Base-by-base conservation (phyloP, 2,113 vertebrate species). In the Albula glossodonta region DNA sequence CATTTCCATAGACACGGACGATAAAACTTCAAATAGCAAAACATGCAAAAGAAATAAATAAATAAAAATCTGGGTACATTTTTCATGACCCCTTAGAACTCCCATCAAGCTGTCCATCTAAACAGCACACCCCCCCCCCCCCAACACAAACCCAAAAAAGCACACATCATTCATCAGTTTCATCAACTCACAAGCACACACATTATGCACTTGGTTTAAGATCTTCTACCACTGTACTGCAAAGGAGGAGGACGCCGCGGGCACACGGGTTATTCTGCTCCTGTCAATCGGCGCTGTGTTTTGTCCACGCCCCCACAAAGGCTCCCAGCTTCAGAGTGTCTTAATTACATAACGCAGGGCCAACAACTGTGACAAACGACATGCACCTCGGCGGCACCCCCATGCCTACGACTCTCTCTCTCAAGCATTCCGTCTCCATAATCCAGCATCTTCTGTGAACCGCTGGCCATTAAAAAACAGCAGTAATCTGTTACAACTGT, bases 291-390 rank as follows among this genome's bases (percentile, higher is more conserved):
- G 3, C 10, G 50, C 19, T 19, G 50, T 22, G 50, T 70, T 41
- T 41, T 41, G 48, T n/a, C 50, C 80, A 81, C 51, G 17, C 60
- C 80, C 51, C 80, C 17, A 79, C 25, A 41, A 12, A 1, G 6
- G 78, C 78, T 31, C 22, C 31, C 22, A 41, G 19, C 49, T 52
- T 81, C 80, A 50, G 9, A 81, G 7, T 25, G 50, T 25, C 50
- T 81, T 81, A 52, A 81, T 81, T 52, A 81, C 60, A 66, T 41
- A 80, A 48, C 19, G 8, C 13, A 80, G 78, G 31, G 31, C 78
- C 50, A 22, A 11, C 12, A 19, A 80, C 78, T 81, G 60, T 66
- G 49, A 81, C 80, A 81, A 81, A 51, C 48, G 50, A 19, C 22
- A 81, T 51, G 8, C 49, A 25, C 13, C 15, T 52, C 50, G 15